Conservation (phyloP, 2,797 vertebrate genomes). For the Phyllotis vaccarum region DNA sequence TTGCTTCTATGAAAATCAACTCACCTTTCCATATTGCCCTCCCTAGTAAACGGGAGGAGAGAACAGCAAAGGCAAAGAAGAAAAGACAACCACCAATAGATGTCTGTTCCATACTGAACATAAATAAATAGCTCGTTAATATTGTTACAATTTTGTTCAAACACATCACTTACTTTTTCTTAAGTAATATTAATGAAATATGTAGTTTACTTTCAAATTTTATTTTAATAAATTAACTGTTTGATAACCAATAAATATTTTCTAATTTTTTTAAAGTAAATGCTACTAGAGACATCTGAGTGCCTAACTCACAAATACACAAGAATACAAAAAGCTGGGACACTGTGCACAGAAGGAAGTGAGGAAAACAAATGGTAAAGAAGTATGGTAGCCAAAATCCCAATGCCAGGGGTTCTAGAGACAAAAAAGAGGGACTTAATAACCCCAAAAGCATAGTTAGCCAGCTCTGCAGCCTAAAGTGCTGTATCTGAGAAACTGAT, state of each 20-base stretch:
- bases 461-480: neutral
- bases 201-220: conserved; percentile 56
- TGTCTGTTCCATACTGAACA: neutral
- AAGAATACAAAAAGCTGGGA: neutral
- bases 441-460: neutral
- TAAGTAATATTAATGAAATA: neutral
- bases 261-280: conserved; percentile 18
- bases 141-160: conserved; percentile 48
- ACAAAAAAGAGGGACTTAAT: neutral
- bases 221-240: conserved; percentile 50
- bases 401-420: neutral
- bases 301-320: conserved; percentile 40
- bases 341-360: neutral
- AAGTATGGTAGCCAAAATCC: neutral
- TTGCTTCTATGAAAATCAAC: conserved; percentile 49
- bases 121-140: conserved; percentile 58
- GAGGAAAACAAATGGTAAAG: neutral
- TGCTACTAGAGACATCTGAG: neutral
- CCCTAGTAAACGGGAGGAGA: conserved; percentile 34
- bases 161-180: conserved; percentile 42
- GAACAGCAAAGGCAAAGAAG: conserved; percentile 37
- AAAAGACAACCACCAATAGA: conserved; percentile 13
- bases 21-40: conserved; percentile 51
- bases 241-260: conserved; percentile 37
- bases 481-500: neutral